Conservation (phyloP, 2,888 invertebrate species). For the Ceramica pisi region DNA sequence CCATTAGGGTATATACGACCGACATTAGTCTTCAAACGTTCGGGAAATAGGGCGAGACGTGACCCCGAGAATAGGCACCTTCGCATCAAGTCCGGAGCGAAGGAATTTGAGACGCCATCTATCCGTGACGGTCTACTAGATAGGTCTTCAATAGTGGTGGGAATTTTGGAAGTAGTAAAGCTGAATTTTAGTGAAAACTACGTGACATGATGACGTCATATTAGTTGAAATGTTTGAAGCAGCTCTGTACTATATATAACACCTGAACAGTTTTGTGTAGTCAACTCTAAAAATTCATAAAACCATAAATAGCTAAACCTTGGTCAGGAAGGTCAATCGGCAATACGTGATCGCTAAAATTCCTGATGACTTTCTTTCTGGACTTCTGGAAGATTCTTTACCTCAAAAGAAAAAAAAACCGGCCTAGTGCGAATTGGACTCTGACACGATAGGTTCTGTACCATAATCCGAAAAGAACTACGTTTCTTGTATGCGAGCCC, state of each 20-base stretch:
- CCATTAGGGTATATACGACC: conserved; percentile 74
- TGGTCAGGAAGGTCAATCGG: neutral
- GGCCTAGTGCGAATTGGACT: too few species aligned
- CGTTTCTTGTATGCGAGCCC: too few species aligned
- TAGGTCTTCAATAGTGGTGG: conserved; percentile 25
- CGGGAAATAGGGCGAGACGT: conserved; percentile 70
- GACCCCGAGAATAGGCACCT: conserved; percentile 50
- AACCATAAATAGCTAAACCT: neutral
- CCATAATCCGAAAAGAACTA: too few species aligned
- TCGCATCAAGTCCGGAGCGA: conserved; percentile 10
- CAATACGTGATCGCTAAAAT: neutral
- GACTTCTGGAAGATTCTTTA: too few species aligned
- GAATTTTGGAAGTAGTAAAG: neutral
- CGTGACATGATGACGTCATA: neutral
- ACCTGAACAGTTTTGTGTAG: neutral
- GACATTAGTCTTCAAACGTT: conserved; percentile 71
- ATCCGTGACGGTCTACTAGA: conserved; percentile 26
- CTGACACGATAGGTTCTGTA: too few species aligned
- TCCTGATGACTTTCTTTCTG: too few species aligned
- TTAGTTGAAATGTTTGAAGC: neutral
- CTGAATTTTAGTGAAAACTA: neutral
- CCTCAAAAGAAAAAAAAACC: too few species aligned
- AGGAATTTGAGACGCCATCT: conserved; percentile 43
- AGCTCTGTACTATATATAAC: neutral
- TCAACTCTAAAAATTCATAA: neutral